These are phyloP conservation scores for Urocolius indicus DNA, from an alignment of 2,113 vertebrate genomes.

Conservation along the genomic window DNA sequence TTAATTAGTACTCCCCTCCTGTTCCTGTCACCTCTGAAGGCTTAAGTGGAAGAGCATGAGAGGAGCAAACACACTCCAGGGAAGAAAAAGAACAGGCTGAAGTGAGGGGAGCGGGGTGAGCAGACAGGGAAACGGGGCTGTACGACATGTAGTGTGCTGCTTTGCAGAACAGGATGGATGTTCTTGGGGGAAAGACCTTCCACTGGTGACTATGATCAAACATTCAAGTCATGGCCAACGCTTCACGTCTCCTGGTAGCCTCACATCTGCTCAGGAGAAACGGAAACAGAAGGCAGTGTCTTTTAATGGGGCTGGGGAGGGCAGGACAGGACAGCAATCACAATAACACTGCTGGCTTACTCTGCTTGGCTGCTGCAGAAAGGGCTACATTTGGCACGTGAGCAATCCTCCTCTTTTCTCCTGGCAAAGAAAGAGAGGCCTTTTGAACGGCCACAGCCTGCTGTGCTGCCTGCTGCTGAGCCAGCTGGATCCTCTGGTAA, in stretches of 20 bases:
- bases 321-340: background rate
- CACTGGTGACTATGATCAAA: background rate
- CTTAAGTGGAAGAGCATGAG: background rate
- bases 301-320: background rate
- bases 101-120: background rate
- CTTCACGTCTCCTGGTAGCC: background rate
- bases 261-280: background rate
- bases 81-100: background rate
- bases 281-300: background rate
- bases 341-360: slow-evolving; percentile 36
- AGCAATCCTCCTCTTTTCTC: slow-evolving; percentile 89
- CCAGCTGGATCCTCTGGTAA: slow-evolving; percentile 90
- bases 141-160: rapidly evolving
- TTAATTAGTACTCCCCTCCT: slow-evolving; percentile 43
- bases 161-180: background rate
- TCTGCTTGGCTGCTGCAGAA: slow-evolving; percentile 63
- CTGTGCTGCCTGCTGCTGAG: slow-evolving; percentile 84
- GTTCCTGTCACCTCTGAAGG: background rate
- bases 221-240: background rate
- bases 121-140: background rate
- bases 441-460: slow-evolving; percentile 70
- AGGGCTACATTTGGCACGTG: slow-evolving; percentile 81
- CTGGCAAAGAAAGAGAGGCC: slow-evolving; percentile 67
- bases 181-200: background rate
- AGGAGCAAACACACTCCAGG: background rate